These are phyloP conservation scores for Forbesichthys papilliferus DNA, from an alignment of 2,113 vertebrate species.

Conservation along the genomic window DNA sequence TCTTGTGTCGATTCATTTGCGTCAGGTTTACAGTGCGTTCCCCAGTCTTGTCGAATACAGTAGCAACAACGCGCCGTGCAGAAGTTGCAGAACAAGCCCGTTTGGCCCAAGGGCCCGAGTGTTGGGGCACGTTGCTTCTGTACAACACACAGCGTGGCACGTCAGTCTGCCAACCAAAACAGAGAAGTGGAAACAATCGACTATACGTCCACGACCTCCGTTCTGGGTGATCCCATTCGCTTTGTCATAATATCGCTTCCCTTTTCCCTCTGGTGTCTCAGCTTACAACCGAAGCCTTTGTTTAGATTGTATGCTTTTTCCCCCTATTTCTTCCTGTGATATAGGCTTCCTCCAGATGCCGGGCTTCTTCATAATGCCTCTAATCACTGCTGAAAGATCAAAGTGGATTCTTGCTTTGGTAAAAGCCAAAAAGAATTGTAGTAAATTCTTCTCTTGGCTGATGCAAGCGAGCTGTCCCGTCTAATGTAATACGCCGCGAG, in stretches of 20 bases:
- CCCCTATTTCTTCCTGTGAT: neutral
- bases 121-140: slow-evolving; percentile 27
- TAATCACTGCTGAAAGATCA: slow-evolving; percentile 48
- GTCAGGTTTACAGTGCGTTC: slow-evolving; percentile 7
- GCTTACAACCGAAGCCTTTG: slow-evolving; percentile 24
- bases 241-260: slow-evolving; percentile 66
- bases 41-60: slow-evolving; percentile 44
- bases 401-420: slow-evolving; percentile 41
- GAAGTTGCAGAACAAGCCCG: slow-evolving; percentile 42
- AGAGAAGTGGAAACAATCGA: slow-evolving; percentile 22
- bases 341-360: slow-evolving; percentile 18
- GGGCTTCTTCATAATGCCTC: neutral
- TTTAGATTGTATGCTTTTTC: slow-evolving; percentile 29
- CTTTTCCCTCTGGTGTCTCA: slow-evolving; percentile 21
- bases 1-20: neutral
- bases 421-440: slow-evolving; percentile 28
- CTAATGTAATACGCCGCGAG: slow-evolving; percentile 34
- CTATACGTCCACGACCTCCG: slow-evolving; percentile 5
- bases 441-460: slow-evolving; percentile 19
- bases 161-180: slow-evolving; percentile 53
- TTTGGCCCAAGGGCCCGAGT: slow-evolving; percentile 47
- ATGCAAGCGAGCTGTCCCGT: slow-evolving; percentile 2
- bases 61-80: slow-evolving; percentile 30
- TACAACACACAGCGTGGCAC: slow-evolving; percentile 24
- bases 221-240: slow-evolving; percentile 38